These are phyloP conservation scores for Proctacanthus coquilletti DNA, from an alignment of 1,140 invertebrate genomes.

Conservation along the genomic window DNA sequence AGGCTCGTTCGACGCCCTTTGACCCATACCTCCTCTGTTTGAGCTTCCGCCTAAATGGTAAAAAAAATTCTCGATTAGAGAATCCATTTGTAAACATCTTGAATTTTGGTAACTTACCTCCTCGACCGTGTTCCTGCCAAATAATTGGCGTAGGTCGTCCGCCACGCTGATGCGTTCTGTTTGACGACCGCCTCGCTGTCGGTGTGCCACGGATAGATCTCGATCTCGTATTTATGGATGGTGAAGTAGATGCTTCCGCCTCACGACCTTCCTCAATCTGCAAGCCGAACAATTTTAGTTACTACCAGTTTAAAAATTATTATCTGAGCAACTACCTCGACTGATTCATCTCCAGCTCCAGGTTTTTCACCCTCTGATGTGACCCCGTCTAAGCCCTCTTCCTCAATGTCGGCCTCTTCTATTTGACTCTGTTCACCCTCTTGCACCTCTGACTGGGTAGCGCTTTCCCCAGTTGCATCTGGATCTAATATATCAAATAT, in stretches of 20 bases:
- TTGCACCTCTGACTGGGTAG: conserved; percentile 22
- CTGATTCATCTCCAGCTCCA: conserved; percentile 32
- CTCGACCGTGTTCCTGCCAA: conserved; percentile 18
- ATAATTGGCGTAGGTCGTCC: conserved; percentile 31
- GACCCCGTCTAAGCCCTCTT: conserved; percentile 31
- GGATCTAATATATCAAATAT: background rate
- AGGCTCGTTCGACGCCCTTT: conserved; percentile 11
- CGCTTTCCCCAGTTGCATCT: conserved; percentile 21
- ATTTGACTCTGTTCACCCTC: conserved; percentile 18
- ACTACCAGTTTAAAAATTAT: background rate
- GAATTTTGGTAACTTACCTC: conserved; percentile 7
- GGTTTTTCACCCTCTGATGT: conserved; percentile 45
- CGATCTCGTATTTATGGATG: conserved; percentile 30
- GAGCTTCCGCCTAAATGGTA: conserved; percentile 8
- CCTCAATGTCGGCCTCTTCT: conserved; percentile 20
- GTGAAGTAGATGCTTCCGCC: conserved; percentile 47
- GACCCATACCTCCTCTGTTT: conserved; percentile 11
- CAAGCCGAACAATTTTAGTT: conserved; percentile 3
- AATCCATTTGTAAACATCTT: background rate
- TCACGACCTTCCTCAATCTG: conserved; percentile 45
- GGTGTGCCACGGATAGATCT: conserved; percentile 17
- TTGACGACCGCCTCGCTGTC: conserved; percentile 11
- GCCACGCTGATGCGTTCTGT: conserved; percentile 18
- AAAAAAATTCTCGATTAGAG: background rate
- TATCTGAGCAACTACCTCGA: conserved; percentile 23